Base-by-base conservation (phyloP, 1,140 invertebrate species). In the Drosophila nebulosa region DNA sequence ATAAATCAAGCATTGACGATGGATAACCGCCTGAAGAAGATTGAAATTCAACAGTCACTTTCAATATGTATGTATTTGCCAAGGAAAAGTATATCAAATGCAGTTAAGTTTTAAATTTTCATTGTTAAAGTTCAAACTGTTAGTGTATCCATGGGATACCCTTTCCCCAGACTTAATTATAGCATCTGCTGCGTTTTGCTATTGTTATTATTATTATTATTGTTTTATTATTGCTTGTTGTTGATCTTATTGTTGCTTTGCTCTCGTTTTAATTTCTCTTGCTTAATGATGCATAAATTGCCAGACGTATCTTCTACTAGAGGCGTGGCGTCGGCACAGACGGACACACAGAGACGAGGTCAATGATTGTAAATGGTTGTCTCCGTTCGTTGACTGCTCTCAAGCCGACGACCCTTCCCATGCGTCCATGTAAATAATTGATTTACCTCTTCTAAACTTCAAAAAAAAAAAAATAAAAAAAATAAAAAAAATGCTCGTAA, bases 241-340 rank as follows among this genome's bases (percentile, higher is more conserved):
- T 39, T 51, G 62, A 42, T 62, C 68, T 52, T 63, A 51, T 70
- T 63, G 51, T 62, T 64, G 32, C 30, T 69, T 18, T 51, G 51
- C 21, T 64, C 10, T 56, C 26, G 16, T 69, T 85, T 76, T 85
- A 66, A 84, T 79, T 84, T 67, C 62, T 67, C 50, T 46, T 51
- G 59, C 55, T 75, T 85, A 85, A 85, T 85, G 81, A 88, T 69
- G 74, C 83, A 69, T 85, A 73, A 85, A 81, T 86, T 81, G 56
- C 66, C 69, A 76, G 61, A 69, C 74, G 46, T 58, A 51, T 51
- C 42, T 59, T 71, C 61, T n/a, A 26, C 24, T n/a, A 32, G 59
- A 61, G 24, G 26, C 76, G 65, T 73, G 56, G 68, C 51, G 50
- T 68, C 53, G 35, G 26, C 21, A 42, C 51, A n/a, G 64, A 4